Evolutionary conservation across 1,140 invertebrate species (phyloP).

Genomic region (Myzus persicae): DNA sequence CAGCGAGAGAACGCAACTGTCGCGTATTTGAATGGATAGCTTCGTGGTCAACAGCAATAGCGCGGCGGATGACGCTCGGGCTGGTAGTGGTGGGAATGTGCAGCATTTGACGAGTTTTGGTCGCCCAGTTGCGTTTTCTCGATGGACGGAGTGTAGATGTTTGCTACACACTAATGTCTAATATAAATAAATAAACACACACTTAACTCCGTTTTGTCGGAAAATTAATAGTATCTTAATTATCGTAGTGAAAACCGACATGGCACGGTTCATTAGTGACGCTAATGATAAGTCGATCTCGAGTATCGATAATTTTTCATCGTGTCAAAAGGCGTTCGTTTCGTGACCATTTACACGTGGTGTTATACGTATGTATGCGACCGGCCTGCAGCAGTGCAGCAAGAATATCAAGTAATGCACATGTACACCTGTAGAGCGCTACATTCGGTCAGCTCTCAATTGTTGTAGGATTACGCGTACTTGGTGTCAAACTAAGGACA

Average conservation of each 20-base stretch:
- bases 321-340: background rate
- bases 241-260: background rate
- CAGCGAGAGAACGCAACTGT: no score
- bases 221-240: background rate
- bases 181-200: conserved; percentile 10
- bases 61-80: no score
- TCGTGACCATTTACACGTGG: no score
- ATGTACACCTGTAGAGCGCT: background rate
- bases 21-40: no score
- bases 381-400: background rate
- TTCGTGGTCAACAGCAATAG: no score
- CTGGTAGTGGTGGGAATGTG: no score
- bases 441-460: background rate
- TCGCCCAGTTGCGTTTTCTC: no score
- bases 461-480: background rate
- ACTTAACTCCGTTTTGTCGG: background rate
- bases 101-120: no score
- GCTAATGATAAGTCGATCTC: no score
- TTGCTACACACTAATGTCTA: background rate
- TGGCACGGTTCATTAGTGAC: background rate
- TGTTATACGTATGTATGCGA: background rate
- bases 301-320: background rate
- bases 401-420: background rate
- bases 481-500: background rate
- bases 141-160: no score